These are phyloP conservation scores for Protomyctophum bolini DNA, from an alignment of 2,113 vertebrate species.

Conservation along the genomic window DNA sequence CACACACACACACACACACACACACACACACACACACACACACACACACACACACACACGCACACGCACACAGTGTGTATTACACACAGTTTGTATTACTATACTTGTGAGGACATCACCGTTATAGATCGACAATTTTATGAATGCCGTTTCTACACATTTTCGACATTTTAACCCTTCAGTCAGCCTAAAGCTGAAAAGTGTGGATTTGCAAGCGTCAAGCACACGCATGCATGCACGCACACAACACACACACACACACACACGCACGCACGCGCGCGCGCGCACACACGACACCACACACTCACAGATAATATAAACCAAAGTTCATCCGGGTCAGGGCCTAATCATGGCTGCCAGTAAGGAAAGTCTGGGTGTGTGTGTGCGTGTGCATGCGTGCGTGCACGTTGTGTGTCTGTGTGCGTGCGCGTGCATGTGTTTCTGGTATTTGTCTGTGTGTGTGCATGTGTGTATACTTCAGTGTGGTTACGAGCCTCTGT, in stretches of 20 bases:
- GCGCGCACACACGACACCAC: slow-evolving; percentile 44
- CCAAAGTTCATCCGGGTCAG: slow-evolving; percentile 42
- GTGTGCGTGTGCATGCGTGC: slow-evolving; percentile 10
- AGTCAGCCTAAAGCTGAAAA: no score
- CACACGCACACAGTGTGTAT: no score
- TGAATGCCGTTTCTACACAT: no score
- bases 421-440: not conserved
- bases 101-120: no score
- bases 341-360: slow-evolving; percentile 44
- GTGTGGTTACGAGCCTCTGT: not conserved
- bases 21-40: not conserved
- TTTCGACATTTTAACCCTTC: no score
- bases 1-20: not conserved
- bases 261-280: no score
- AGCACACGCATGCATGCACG: no score
- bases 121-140: no score
- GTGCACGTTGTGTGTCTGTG: not conserved
- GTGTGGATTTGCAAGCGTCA: no score
- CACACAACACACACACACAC: no score
- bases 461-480: not conserved
- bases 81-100: no score
- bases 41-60: no score
- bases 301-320: slow-evolving; percentile 46
- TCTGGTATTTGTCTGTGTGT: slow-evolving; percentile 13
- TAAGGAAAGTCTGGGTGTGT: slow-evolving; percentile 17